These are phyloP conservation scores for Muscicapa striata DNA, from an alignment of 2,797 vertebrate species.

Conservation along the genomic window DNA sequence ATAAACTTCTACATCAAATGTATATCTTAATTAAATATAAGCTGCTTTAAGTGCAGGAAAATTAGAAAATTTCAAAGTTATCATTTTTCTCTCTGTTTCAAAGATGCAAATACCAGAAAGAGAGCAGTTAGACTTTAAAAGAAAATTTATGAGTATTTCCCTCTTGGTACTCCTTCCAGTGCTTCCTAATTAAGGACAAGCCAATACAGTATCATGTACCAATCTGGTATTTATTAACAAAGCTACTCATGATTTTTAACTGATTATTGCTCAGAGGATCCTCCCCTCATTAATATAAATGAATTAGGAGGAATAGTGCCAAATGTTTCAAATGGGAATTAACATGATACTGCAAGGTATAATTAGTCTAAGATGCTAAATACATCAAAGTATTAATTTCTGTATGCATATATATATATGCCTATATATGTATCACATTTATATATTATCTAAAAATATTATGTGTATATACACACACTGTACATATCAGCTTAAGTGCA, in stretches of 20 bases:
- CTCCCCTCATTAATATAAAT: constrained; percentile 75
- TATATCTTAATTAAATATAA: constrained; percentile 69
- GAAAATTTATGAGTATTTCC: constrained; percentile 65
- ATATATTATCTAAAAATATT: constrained; percentile 33
- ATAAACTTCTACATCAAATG: constrained; percentile 30
- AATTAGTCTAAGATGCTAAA: constrained; percentile 71
- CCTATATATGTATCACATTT: constrained; percentile 7
- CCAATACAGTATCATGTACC: constrained; percentile 58
- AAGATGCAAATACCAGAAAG: constrained; percentile 64
- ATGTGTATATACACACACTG: neutral
- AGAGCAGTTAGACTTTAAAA: constrained; percentile 61
- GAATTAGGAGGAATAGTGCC: constrained; percentile 69
- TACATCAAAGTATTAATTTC: constrained; percentile 70
- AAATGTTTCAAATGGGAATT: constrained; percentile 71
- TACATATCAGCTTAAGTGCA: constrained; percentile 1
- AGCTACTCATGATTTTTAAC: constrained; percentile 72
- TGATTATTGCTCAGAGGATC: constrained; percentile 70
- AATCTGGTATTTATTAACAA: constrained; percentile 75
- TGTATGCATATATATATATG: constrained; percentile 10
- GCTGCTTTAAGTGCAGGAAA: constrained; percentile 36
- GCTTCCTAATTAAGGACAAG: constrained; percentile 70
- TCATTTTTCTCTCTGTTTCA: constrained; percentile 34
- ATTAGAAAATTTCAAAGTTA: constrained; percentile 42
- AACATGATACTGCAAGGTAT: constrained; percentile 67
- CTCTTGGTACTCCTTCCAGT: constrained; percentile 59